These are phyloP conservation scores for Dorcus parallelipipedus DNA, from an alignment of 2,888 invertebrate genomes.

Conservation along the genomic window DNA sequence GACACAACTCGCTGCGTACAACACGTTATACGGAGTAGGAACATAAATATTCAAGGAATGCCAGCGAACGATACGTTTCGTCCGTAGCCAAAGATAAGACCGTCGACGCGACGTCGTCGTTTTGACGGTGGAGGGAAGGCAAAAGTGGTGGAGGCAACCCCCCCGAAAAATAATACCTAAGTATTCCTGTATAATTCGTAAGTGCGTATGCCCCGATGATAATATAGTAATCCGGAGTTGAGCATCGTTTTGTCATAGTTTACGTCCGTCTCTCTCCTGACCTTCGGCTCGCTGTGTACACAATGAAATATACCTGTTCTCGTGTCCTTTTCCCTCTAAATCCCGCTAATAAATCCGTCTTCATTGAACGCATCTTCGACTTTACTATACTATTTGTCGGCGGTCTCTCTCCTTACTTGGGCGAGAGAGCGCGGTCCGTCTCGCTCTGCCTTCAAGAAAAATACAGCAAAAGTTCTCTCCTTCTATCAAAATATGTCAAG, in stretches of 20 bases:
- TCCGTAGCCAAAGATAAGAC: too few species aligned
- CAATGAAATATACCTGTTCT: conserved; percentile 27
- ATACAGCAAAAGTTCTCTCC: conserved; percentile 15
- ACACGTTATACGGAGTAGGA: too few species aligned
- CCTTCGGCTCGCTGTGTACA: conserved; percentile 24
- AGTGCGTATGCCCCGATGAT: background rate
- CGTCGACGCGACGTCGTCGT: too few species aligned
- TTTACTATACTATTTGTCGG: conserved; percentile 9
- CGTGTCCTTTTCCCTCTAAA: conserved; percentile 19
- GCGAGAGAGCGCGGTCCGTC: background rate
- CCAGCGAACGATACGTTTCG: too few species aligned
- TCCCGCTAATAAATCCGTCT: conserved; percentile 22
- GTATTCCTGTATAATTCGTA: too few species aligned
- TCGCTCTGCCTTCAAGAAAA: background rate
- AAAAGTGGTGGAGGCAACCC: too few species aligned
- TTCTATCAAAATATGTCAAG: conserved; percentile 44
- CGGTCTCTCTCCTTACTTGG: conserved; percentile 1
- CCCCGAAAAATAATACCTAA: too few species aligned
- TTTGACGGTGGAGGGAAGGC: too few species aligned
- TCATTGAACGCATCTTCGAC: conserved; percentile 20
- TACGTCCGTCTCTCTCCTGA: conserved; percentile 16
- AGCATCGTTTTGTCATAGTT: conserved; percentile 15
- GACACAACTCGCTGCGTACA: too few species aligned
- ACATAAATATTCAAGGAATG: too few species aligned
- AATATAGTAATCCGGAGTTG: background rate